phyloP scores from a whole-genome alignment of 2,888 invertebrate species.

The Plebejus anna region DNA sequence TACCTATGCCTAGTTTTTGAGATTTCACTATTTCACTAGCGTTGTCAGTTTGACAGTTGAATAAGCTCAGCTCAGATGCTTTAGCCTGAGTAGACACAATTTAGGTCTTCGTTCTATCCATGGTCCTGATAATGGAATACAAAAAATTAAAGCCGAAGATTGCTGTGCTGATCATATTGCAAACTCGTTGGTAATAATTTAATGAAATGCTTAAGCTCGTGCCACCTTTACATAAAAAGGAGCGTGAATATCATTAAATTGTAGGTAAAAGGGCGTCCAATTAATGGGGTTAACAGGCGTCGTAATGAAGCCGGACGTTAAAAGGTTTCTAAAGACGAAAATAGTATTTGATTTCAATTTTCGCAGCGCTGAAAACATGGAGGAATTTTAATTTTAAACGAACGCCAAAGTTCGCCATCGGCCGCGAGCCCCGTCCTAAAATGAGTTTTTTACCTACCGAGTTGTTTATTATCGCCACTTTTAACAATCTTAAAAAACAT shows the following conservation, averaged over 20 bases:
- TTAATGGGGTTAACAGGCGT: slow-evolving; percentile 39
- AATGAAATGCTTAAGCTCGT: not conserved
- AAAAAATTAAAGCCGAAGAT: not conserved
- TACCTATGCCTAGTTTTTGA: too few species aligned
- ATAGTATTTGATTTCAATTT: slow-evolving; percentile 41
- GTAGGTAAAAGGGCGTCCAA: slow-evolving; percentile 34
- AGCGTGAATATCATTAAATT: slow-evolving; percentile 28
- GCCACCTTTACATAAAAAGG: slow-evolving; percentile 14
- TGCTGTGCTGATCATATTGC: not conserved
- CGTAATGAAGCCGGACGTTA: slow-evolving; percentile 41
- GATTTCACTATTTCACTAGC: too few species aligned
- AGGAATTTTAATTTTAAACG: slow-evolving; percentile 32
- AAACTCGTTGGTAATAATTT: not conserved
- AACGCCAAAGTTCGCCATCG: slow-evolving; percentile 23
- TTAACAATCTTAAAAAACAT: slow-evolving; percentile 17
- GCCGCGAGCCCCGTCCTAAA: slow-evolving; percentile 14
- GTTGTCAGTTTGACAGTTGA: too few species aligned
- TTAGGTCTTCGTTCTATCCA: too few species aligned
- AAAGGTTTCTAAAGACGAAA: slow-evolving; percentile 39
- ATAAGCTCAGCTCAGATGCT: too few species aligned
- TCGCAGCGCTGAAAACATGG: slow-evolving; percentile 31
- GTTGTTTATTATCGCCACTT: slow-evolving; percentile 25
- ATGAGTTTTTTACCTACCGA: slow-evolving; percentile 1
- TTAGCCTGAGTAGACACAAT: too few species aligned
- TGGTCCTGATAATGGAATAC: too few species aligned